Percentiles rank a stretch among this genome's conserved stretches.
Conservation (phyloP, 1,140 invertebrate species). For the Atta colombica region DNA sequence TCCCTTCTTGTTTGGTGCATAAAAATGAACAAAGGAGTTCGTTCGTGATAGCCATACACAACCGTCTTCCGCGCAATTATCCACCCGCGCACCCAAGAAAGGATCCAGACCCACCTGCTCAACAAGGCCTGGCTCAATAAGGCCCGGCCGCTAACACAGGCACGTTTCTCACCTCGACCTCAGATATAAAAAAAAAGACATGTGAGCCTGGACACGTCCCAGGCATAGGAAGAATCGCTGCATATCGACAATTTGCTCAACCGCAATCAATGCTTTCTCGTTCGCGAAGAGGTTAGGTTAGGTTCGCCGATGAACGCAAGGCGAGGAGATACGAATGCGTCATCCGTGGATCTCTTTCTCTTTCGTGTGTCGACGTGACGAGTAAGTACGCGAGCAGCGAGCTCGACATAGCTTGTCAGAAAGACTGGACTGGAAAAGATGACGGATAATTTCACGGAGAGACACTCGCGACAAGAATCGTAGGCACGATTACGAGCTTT, state of each 20-base stretch:
- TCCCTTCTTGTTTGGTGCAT: neutral
- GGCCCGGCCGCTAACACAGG: neutral
- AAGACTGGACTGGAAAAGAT: neutral
- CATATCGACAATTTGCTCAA: neutral
- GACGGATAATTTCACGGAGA: neutral
- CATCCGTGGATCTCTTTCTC: neutral
- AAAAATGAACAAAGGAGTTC: slow-evolving; percentile 28
- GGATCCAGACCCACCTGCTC: neutral
- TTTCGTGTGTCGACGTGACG: neutral
- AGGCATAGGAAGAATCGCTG: neutral
- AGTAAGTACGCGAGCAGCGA: neutral
- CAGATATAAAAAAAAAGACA: neutral
- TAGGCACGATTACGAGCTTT: neutral
- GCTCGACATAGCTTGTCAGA: neutral
- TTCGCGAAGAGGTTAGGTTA: slow-evolving; percentile 55
- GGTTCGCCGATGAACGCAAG: neutral
- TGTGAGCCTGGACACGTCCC: neutral
- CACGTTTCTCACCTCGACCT: neutral
- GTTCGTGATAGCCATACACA: neutral
- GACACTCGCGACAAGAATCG: slow-evolving; percentile 29
- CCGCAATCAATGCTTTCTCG: neutral
- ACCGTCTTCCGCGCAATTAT: neutral
- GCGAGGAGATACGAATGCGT: neutral
- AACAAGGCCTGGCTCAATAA: neutral
- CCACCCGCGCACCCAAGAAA: neutral